Base-by-base conservation (phyloP, 2,888 invertebrate genomes). In the Penaeus monodon region DNA sequence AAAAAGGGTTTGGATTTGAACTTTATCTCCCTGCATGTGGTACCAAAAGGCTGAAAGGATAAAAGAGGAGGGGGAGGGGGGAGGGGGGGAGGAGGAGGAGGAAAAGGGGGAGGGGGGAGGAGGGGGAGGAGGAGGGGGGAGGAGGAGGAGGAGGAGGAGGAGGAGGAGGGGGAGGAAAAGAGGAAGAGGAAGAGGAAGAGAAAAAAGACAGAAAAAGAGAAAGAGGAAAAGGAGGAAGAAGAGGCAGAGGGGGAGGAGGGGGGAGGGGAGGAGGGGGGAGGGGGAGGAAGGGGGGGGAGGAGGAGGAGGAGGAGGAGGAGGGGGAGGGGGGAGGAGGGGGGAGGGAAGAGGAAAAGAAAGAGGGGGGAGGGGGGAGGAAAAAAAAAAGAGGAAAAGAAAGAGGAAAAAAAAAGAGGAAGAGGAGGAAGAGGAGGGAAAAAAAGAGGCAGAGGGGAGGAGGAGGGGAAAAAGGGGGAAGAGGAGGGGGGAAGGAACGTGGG, bases 161-260 rank as follows among this genome's bases (percentile, higher is more conserved):
- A 68, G 68, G 27, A 27, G 27, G 68, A 68, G 68, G 27, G 68
- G 27, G 68, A 68, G 68, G 27, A 27, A 68, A 27, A 68, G 68
- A 68, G 68, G 27, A 27, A 68, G 68, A 68, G 68, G 27, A 27
- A 68, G 68, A 68, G 68, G 27, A 27, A 68, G 68, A 68, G 68
- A 68, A 76, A 44, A 76, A 44, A 76, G 76, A 76, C 33, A 76
- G 76, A 76, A 44, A 76, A 44, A 76, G 76, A 76, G 76, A 76
- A 44, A 76, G 76, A 76, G 76, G 38, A 24, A 76, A 44, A 76
- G 76, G 38, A 44, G 38, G 76, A 76, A 44, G 38, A 44, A 76
- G 76, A 76, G 76, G 44, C 38, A 77, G 77, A 77, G 77, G 44
- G 38, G n/a, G 49, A 22, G 33, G 29, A 27, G 29, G 68, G 29